Evolutionary conservation across 2,113 vertebrate species (phyloP).

Genomic region (Acinonyx jubatus): DNA sequence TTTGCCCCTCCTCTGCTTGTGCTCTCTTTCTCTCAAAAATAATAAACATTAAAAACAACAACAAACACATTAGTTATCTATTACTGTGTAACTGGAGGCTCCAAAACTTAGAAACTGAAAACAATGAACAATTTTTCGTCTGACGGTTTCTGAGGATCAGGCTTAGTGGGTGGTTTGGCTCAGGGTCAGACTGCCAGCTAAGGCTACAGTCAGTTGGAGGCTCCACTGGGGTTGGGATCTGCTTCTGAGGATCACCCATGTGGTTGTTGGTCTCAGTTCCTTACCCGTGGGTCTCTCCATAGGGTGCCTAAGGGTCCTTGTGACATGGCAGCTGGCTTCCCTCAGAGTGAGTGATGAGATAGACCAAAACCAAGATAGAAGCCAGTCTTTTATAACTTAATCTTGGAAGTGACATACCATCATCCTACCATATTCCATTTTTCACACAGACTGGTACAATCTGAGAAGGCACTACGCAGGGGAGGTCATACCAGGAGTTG

Average conservation of each 20-base stretch:
- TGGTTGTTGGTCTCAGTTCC: accelerated
- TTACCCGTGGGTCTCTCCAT: accelerated
- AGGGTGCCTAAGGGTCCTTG: not conserved
- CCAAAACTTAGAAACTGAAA: not conserved
- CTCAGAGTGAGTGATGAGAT: not conserved
- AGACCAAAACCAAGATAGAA: not conserved
- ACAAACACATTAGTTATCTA: not conserved
- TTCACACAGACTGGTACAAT: not conserved
- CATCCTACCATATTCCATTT: not conserved
- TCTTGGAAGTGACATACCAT: not conserved
- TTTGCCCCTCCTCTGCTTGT: too few relatives aligned
- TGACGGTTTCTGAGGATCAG: not conserved
- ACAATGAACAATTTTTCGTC: not conserved
- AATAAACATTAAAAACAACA: too few relatives aligned
- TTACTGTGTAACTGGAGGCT: not conserved
- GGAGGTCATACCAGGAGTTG: not conserved
- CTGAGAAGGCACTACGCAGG: too few relatives aligned
- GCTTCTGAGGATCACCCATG: too few relatives aligned
- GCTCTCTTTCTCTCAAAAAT: too few relatives aligned
- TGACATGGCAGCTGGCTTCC: not conserved
- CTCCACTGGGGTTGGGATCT: not conserved
- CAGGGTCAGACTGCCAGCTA: not conserved
- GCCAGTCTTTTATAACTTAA: not conserved
- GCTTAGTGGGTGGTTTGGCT: not conserved
- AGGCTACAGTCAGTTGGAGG: not conserved